A percentile compares a stretch with the other conserved stretches of the same genome.
Conservation (phyloP, 2,113 vertebrate genomes). For the Chionomys nivalis region DNA sequence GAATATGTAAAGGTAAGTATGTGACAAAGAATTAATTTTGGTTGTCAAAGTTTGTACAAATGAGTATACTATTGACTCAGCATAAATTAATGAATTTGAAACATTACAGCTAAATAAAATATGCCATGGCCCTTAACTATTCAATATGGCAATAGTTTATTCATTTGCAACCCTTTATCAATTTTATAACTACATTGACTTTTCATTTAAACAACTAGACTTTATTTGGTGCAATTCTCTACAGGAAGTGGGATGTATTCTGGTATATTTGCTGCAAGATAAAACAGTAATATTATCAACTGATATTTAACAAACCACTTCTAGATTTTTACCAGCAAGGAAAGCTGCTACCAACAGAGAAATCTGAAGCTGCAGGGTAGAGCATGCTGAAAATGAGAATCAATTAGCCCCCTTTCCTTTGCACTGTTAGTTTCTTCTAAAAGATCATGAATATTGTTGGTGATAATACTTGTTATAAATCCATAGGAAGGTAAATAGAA, state of each 20-base stretch:
- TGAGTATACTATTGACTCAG: neutral
- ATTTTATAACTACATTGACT: slow-evolving; percentile 40
- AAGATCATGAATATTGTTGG: neutral
- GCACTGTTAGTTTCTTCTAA: neutral
- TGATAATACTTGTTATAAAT: neutral
- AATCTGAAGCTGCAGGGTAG: neutral
- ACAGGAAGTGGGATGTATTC: neutral
- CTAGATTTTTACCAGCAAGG: slow-evolving; percentile 3
- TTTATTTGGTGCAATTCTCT: slow-evolving; percentile 33
- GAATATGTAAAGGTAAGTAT: neutral
- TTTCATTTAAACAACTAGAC: slow-evolving; percentile 24
- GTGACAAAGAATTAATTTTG: neutral
- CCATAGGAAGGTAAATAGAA: neutral
- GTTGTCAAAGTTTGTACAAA: neutral
- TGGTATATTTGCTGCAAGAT: slow-evolving; percentile 23
- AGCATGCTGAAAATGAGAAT: slow-evolving; percentile 15
- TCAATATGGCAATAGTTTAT: slow-evolving; percentile 31
- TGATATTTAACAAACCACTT: slow-evolving; percentile 14
- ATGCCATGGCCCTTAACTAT: slow-evolving; percentile 30
- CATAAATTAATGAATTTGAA: slow-evolving; percentile 20
- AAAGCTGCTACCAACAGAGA: neutral
- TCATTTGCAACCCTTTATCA: slow-evolving; percentile 14
- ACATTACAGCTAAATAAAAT: slow-evolving; percentile 56
- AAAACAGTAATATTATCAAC: slow-evolving; percentile 4
- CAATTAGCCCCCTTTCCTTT: neutral